Percentiles rank a stretch among this genome's conserved stretches.
Conservation (phyloP, 2,888 invertebrate genomes). For the Drosophila prolongata region DNA sequence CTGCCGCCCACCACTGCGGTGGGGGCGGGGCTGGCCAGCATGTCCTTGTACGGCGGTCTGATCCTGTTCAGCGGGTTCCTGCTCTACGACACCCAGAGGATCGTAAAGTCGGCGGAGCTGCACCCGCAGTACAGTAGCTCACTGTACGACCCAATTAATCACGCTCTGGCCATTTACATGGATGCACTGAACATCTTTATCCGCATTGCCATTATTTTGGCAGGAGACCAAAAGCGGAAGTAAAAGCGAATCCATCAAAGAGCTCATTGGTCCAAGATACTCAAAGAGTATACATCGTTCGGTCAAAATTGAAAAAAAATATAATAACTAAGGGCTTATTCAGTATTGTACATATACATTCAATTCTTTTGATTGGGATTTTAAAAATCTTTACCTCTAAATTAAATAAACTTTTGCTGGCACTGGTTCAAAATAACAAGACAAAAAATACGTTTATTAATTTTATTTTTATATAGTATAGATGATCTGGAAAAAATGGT, state of each 20-base stretch:
- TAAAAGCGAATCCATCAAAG: not conserved
- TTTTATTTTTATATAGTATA: too few species aligned
- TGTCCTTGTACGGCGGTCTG: conserved; percentile 97
- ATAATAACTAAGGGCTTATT: too few species aligned
- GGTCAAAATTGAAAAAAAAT: not conserved
- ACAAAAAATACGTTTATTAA: too few species aligned
- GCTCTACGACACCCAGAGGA: conserved; percentile 97
- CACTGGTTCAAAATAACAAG: too few species aligned
- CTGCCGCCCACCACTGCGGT: conserved; percentile 95
- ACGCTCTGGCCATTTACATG: conserved; percentile 96
- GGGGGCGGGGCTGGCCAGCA: conserved; percentile 94
- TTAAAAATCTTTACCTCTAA: not conserved
- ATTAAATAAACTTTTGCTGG: not conserved
- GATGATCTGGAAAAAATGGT: too few species aligned
- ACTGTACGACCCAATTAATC: conserved; percentile 97
- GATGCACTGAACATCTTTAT: conserved; percentile 98
- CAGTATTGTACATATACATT: too few species aligned
- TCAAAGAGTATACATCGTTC: too few species aligned
- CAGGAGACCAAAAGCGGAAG: conserved; percentile 86
- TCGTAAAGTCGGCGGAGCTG: conserved; percentile 93
- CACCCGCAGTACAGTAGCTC: conserved; percentile 88
- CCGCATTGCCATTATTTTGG: conserved; percentile 94
- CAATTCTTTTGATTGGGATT: not conserved
- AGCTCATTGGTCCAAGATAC: too few species aligned
- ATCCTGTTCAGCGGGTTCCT: conserved; percentile 96